Evolutionary conservation across 2,797 vertebrate species (phyloP).

Genomic region (Selene dorsalis): DNA sequence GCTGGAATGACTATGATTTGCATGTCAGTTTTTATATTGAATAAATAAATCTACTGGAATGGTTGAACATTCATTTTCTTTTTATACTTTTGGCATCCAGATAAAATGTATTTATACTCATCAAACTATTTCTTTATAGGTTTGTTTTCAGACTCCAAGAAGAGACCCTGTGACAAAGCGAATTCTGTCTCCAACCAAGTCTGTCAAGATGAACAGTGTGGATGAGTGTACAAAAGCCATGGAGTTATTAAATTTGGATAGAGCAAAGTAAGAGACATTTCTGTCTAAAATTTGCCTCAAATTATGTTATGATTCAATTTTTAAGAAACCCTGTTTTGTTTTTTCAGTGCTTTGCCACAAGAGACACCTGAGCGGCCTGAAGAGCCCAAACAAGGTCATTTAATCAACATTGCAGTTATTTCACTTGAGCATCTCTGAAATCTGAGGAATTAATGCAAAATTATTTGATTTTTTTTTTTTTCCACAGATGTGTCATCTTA

Average conservation of each 20-base stretch:
- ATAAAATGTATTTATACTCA: slow-evolving; percentile 1
- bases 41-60: not conserved
- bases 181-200: slow-evolving; percentile 87
- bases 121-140: slow-evolving; percentile 78
- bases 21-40: not conserved
- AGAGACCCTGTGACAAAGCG: slow-evolving; percentile 91
- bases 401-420: not conserved
- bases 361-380: slow-evolving; percentile 22
- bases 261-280: slow-evolving; percentile 79
- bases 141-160: slow-evolving; percentile 95
- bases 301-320: not conserved
- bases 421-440: not conserved
- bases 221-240: slow-evolving; percentile 74
- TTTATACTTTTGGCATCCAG: not conserved
- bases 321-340: slow-evolving; percentile 22
- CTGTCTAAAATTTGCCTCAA: not conserved
- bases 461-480: slow-evolving; percentile 10
- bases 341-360: slow-evolving; percentile 62
- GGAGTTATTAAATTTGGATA: slow-evolving; percentile 61
- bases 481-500: slow-evolving; percentile 62
- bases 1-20: not conserved
- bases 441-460: not conserved
- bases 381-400: slow-evolving; percentile 67
- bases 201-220: slow-evolving; percentile 71
- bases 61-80: not conserved